Percentiles rank a stretch among this genome's conserved stretches.
Evolutionary conservation across 2,113 vertebrate genomes (phyloP).

Genomic region (Fulica atra): DNA sequence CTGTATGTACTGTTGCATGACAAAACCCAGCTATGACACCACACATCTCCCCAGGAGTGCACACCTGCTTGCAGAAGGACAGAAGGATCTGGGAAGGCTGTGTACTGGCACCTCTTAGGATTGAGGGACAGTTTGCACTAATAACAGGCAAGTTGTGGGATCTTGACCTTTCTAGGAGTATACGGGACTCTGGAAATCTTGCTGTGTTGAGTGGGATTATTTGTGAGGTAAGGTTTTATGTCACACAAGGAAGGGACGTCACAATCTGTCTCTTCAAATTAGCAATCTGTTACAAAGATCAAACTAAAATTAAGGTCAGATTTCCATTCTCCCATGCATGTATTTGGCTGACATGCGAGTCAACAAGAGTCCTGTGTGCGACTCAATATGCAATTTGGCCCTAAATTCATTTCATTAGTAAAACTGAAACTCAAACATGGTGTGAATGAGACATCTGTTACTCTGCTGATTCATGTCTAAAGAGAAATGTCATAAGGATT

Average conservation of each 20-base stretch:
- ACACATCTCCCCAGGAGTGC: background rate
- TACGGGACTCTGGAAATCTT: background rate
- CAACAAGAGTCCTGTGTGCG: constrained; percentile 36
- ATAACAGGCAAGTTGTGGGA: background rate
- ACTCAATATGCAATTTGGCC: constrained; percentile 61
- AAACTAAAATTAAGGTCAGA: constrained; percentile 52
- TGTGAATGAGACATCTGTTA: constrained; percentile 73
- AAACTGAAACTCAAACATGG: constrained; percentile 66
- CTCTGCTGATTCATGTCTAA: constrained; percentile 65
- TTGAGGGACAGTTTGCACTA: background rate
- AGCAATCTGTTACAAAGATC: constrained; percentile 40
- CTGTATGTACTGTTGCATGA: accelerated
- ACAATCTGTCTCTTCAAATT: constrained; percentile 47
- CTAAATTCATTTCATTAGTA: constrained; percentile 68
- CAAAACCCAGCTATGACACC: background rate
- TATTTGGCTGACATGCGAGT: constrained; percentile 43
- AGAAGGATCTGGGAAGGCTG: background rate
- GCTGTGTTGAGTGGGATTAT: background rate
- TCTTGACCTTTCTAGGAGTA: background rate
- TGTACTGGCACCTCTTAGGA: background rate
- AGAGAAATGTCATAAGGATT: constrained; percentile 67
- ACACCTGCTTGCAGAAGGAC: background rate
- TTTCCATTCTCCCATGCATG: constrained; percentile 24
- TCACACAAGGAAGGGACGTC: background rate
- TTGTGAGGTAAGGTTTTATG: background rate